Conservation (phyloP, 1,140 invertebrate genomes). For the Phocides pigmalion region DNA sequence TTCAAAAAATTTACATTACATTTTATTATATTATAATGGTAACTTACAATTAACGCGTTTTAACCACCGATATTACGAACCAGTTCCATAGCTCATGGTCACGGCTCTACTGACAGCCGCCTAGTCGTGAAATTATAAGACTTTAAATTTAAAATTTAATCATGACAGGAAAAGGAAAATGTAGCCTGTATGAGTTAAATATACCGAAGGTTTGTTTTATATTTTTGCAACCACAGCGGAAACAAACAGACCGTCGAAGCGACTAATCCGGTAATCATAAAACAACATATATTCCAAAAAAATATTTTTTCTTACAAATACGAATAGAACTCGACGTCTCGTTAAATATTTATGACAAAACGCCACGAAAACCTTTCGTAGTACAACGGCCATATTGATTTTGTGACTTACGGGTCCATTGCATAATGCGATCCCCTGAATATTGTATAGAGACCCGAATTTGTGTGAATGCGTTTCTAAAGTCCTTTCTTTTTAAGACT, state of each 20-base stretch:
- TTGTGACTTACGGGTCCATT: slow-evolving; percentile 66
- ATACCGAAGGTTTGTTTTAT: not conserved
- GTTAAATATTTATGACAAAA: slow-evolving; percentile 76
- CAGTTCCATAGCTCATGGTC: too few species aligned
- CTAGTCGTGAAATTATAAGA: too few species aligned
- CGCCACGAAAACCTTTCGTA: slow-evolving; percentile 61
- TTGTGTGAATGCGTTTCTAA: slow-evolving; percentile 46
- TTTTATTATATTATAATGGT: too few species aligned
- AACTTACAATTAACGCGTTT: too few species aligned
- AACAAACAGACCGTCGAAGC: slow-evolving; percentile 30
- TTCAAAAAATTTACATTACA: too few species aligned
- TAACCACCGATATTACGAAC: too few species aligned
- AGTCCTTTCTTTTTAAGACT: too few species aligned
- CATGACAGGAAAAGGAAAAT: too few species aligned
- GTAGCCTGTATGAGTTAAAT: too few species aligned
- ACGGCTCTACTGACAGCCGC: too few species aligned
- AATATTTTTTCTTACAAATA: slow-evolving; percentile 47
- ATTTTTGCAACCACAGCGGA: slow-evolving; percentile 10
- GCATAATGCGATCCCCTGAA: slow-evolving; percentile 74
- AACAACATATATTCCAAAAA: slow-evolving; percentile 37
- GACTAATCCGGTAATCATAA: slow-evolving; percentile 44
- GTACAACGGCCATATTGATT: slow-evolving; percentile 72
- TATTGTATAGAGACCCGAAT: slow-evolving; percentile 59
- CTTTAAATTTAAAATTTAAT: too few species aligned
- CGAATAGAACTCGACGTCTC: slow-evolving; percentile 50